These are phyloP conservation scores for Sialis lutaria DNA, from an alignment of 2,888 invertebrate species.

Conservation along the genomic window DNA sequence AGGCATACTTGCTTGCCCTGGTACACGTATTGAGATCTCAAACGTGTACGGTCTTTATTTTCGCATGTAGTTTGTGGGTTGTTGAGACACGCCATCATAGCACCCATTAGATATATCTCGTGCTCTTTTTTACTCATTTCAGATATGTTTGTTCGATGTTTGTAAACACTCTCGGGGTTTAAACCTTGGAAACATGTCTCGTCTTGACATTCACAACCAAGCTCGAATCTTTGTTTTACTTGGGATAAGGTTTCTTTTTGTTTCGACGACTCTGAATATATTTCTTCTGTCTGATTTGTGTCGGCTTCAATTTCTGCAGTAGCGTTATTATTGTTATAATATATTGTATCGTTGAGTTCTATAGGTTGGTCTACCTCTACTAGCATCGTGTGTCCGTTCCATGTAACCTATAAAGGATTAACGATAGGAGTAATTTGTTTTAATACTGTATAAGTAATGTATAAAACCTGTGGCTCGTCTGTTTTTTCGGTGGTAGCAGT, in stretches of 20 bases:
- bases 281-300: slow-evolving; percentile 26
- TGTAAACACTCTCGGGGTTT: slow-evolving; percentile 56
- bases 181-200: slow-evolving; percentile 57
- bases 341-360: slow-evolving; percentile 19
- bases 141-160: slow-evolving; percentile 59
- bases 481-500: slow-evolving; percentile 24
- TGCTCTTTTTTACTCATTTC: slow-evolving; percentile 66
- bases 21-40: slow-evolving; percentile 59
- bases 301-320: slow-evolving; percentile 23
- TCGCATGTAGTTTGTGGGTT: slow-evolving; percentile 54
- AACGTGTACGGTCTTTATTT: slow-evolving; percentile 52
- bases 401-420: slow-evolving; percentile 33
- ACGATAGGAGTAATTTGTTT: slow-evolving; percentile 1
- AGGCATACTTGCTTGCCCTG: slow-evolving; percentile 61
- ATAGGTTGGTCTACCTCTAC: slow-evolving; percentile 36
- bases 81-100: slow-evolving; percentile 62
- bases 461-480: slow-evolving; percentile 24
- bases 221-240: slow-evolving; percentile 48
- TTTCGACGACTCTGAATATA: slow-evolving; percentile 36
- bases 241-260: slow-evolving; percentile 51
- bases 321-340: slow-evolving; percentile 14
- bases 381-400: slow-evolving; percentile 48
- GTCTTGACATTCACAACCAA: slow-evolving; percentile 63
- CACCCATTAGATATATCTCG: slow-evolving; percentile 72
- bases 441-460: neutral